Percentiles rank a stretch among this genome's conserved stretches.
Evolutionary conservation across 2,113 vertebrate genomes (phyloP).

Genomic region (Solea solea): DNA sequence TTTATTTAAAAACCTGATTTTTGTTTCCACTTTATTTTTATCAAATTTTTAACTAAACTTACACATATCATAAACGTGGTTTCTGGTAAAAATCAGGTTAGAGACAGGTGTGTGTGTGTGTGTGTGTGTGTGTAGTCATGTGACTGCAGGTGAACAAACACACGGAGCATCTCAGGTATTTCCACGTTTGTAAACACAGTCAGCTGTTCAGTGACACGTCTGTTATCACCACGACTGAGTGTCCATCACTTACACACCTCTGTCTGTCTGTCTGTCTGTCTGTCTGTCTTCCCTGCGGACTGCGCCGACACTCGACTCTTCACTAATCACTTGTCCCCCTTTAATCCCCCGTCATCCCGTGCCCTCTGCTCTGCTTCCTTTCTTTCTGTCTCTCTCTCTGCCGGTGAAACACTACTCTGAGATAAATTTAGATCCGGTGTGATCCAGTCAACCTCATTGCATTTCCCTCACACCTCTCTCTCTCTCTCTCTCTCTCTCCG

Average conservation of each 20-base stretch:
- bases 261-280: slow-evolving; percentile 18
- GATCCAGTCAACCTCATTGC: slow-evolving; percentile 75
- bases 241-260: background rate
- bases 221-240: too few relatives aligned
- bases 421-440: slow-evolving; percentile 77
- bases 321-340: slow-evolving; percentile 40
- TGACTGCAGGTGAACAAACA: too few relatives aligned
- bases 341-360: slow-evolving; percentile 17
- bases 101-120: too few relatives aligned
- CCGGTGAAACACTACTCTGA: slow-evolving; percentile 75
- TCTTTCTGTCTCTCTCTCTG: slow-evolving; percentile 35
- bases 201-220: too few relatives aligned
- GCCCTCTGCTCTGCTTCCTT: slow-evolving; percentile 22
- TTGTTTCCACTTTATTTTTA: too few relatives aligned
- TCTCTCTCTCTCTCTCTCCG: slow-evolving; percentile 45
- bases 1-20: too few relatives aligned
- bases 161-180: too few relatives aligned
- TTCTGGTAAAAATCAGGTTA: too few relatives aligned
- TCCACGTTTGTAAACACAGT: too few relatives aligned
- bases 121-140: too few relatives aligned
- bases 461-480: slow-evolving; percentile 63
- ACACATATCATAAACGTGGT: too few relatives aligned
- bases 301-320: slow-evolving; percentile 41
- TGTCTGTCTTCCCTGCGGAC: slow-evolving; percentile 37
- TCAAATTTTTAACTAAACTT: too few relatives aligned